phyloP scores from a whole-genome alignment of 2,797 vertebrate genomes.

The Thunnus albacares region DNA sequence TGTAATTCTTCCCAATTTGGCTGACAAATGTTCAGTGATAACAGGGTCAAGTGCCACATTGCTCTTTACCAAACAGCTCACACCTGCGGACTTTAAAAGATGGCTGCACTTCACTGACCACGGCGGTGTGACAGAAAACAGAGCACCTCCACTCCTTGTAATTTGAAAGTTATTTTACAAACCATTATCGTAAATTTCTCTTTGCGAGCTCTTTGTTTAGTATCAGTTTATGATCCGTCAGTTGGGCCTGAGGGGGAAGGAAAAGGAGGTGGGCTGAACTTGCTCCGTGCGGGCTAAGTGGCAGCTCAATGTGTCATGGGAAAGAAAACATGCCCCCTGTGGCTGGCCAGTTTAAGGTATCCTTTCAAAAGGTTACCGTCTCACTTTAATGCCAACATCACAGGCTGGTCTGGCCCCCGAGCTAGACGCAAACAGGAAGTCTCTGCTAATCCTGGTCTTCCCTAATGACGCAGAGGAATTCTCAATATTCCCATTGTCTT shows the following conservation, averaged over 20 bases:
- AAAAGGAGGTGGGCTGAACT: conserved; percentile 32
- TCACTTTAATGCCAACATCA: conserved; percentile 78
- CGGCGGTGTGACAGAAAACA: conserved; percentile 69
- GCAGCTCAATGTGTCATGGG: conserved; percentile 80
- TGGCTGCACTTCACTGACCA: conserved; percentile 51
- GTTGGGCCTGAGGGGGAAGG: conserved; percentile 30
- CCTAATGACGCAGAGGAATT: conserved; percentile 77
- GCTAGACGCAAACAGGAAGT: conserved; percentile 80
- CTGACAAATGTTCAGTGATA: conserved; percentile 61
- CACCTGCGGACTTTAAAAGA: conserved; percentile 73
- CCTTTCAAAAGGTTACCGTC: conserved; percentile 70
- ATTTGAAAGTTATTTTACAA: conserved; percentile 81
- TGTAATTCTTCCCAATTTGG: conserved; percentile 37
- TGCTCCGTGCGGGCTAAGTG: conserved; percentile 67
- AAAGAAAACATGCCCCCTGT: conserved; percentile 80
- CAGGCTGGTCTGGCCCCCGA: conserved; percentile 62
- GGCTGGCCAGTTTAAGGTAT: conserved; percentile 70
- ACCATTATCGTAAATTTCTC: conserved; percentile 76
- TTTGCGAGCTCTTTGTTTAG: conserved; percentile 55
- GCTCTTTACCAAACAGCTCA: conserved; percentile 66
- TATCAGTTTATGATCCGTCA: conserved; percentile 76
- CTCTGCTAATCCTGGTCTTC: conserved; percentile 74
- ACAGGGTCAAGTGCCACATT: conserved; percentile 65
- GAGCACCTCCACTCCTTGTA: conserved; percentile 68
- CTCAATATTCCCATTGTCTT: conserved; percentile 76